Conservation (phyloP, 2,888 invertebrate genomes). For the Phortica magna region DNA sequence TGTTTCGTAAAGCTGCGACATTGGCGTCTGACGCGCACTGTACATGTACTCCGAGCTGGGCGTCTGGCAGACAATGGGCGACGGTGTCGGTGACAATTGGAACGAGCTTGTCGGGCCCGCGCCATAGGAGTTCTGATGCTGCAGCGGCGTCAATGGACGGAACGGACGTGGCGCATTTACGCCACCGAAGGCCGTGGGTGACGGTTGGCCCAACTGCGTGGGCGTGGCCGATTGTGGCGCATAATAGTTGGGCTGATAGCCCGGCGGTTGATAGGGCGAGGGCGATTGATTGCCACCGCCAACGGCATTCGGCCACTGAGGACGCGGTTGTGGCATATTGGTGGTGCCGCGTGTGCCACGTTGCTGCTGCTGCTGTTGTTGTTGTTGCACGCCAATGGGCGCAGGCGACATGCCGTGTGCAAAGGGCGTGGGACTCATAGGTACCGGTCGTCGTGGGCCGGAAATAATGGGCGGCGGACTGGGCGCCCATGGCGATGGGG, state of each 20-base stretch:
- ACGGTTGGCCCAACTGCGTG: conserved; percentile 39
- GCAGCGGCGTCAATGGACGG: conserved; percentile 76
- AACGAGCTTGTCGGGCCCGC: conserved; percentile 74
- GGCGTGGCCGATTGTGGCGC: conserved; percentile 39
- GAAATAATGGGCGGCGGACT: conserved; percentile 86
- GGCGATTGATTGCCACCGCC: conserved; percentile 74
- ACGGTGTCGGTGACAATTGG: conserved; percentile 80
- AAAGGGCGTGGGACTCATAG: conserved; percentile 65
- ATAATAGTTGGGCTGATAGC: conserved; percentile 50
- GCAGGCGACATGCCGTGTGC: conserved; percentile 79
- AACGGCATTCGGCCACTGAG: conserved; percentile 81
- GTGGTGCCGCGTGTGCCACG: conserved; percentile 76
- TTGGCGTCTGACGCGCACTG: conserved; percentile 79
- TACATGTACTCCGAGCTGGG: conserved; percentile 81
- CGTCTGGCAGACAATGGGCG: conserved; percentile 82
- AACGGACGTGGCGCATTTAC: conserved; percentile 78
- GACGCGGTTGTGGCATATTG: conserved; percentile 83
- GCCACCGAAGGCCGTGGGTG: conserved; percentile 53
- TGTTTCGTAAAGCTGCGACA: conserved; percentile 65
- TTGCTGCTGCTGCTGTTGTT: conserved; percentile 72
- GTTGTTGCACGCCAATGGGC: conserved; percentile 76
- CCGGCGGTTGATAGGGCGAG: conserved; percentile 73
- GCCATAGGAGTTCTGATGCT: conserved; percentile 73
- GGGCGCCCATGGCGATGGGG: conserved; percentile 87
- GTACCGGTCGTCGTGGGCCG: conserved; percentile 80